Evolutionary conservation across 2,888 invertebrate genomes (phyloP), one percentile per base, ranked within the genome.

Genomic region (Zaprionus obscuricornis): DNA sequence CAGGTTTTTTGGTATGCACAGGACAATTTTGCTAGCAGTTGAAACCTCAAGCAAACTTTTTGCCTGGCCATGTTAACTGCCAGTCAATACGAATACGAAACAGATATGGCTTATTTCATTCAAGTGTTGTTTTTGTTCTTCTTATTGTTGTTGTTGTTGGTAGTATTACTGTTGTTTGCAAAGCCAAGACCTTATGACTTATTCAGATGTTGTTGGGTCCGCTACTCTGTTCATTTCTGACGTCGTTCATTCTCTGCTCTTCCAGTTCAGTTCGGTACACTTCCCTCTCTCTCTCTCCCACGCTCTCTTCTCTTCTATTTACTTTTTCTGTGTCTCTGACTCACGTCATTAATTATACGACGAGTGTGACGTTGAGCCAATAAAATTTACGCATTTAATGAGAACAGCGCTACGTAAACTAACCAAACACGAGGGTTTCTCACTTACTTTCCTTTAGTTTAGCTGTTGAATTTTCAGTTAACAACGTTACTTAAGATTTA

Each of bases 41-140:
- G 74, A 58, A 55, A 69, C 62, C 66, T 65, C 71, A 47, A 65
- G 85, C 60, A 86, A 81, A 84, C 74, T 64, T 84, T 86, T 81
- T 81, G 57, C 73, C 45, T 54, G 82, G 58, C 77, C 85, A 76
- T 78, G 86, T 84, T 84, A 84, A 85, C 85, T 78, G 85, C 74
- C 78, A 78, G 81, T 86, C 78, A 78, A 78, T 86, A 79, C 86
- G 81, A 75, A 69, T 74, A 58, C 74, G 74, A 68, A 84, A 77
- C 75, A 85, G 76, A 85, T 77, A 85, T 83, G 84, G 81, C 84
- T 79, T 83, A 85, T 83, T 83, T 83, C 59, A 55, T 75, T 39
- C 34, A 54, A 55, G 20, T 45, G 52, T 49, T 72, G 8, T 43
- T 64, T 29, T 33, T 59, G 45, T 22, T 39, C 13, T 17, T 57